These are phyloP conservation scores for Sus cebifrons DNA, from an alignment of 2,797 vertebrate genomes.

Conservation along the genomic window DNA sequence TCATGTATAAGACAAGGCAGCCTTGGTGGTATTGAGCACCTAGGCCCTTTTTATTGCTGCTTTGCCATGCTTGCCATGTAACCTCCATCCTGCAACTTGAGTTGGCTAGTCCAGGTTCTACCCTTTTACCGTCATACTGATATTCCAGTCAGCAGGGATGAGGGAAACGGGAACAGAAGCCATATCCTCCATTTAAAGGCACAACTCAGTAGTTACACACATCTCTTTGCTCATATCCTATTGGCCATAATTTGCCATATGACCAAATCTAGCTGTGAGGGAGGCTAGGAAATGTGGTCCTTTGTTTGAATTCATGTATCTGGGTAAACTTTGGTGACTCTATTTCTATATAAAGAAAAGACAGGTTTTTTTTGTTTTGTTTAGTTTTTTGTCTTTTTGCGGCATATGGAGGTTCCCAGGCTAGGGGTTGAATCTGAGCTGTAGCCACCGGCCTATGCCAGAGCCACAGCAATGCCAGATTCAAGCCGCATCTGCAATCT, in stretches of 20 bases:
- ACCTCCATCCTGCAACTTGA: not conserved
- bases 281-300: not conserved
- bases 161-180: not conserved
- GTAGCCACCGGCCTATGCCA: too few relatives aligned
- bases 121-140: not conserved
- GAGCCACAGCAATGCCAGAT: too few relatives aligned
- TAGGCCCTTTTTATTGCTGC: not conserved
- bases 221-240: not conserved
- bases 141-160: not conserved
- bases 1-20: not conserved
- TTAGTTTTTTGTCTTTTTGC: too few relatives aligned
- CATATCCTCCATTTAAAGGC: not conserved
- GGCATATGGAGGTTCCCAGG: too few relatives aligned
- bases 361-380: too few relatives aligned
- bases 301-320: not conserved
- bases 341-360: not conserved
- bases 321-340: slow-evolving; percentile 4
- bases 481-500: too few relatives aligned
- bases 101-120: not conserved
- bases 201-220: not conserved
- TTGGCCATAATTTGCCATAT: not conserved
- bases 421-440: too few relatives aligned
- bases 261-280: not conserved
- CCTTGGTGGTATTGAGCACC: not conserved
- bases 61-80: not conserved